Evolutionary conservation across 2,113 vertebrate genomes (phyloP).

Genomic region (Clarias macrocephalus): DNA sequence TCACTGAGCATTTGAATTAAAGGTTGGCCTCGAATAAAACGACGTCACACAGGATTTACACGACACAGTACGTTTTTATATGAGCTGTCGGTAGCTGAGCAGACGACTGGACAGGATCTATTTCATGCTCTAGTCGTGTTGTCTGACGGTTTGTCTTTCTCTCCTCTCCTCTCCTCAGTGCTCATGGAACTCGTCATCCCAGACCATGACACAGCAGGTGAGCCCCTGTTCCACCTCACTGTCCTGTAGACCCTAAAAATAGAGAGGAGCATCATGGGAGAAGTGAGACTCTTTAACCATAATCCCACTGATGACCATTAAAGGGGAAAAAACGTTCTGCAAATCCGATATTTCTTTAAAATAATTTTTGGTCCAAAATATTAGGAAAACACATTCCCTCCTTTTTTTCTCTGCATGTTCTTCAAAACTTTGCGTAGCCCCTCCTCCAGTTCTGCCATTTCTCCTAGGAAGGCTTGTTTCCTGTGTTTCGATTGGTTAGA

Average conservation of each 20-base stretch:
- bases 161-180: slow-evolving; percentile 65
- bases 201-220: slow-evolving; percentile 72
- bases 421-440: too few relatives aligned
- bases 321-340: too few relatives aligned
- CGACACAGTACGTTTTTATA: neutral
- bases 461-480: too few relatives aligned
- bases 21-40: neutral
- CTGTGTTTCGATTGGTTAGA: too few relatives aligned
- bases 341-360: too few relatives aligned
- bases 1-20: too few relatives aligned
- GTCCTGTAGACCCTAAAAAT: neutral
- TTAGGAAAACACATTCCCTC: too few relatives aligned
- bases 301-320: neutral
- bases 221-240: slow-evolving; percentile 51
- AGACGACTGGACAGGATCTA: neutral
- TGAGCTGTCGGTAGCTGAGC: neutral
- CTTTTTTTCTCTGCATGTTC: too few relatives aligned
- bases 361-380: too few relatives aligned
- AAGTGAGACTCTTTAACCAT: neutral
- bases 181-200: slow-evolving; percentile 80
- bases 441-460: too few relatives aligned
- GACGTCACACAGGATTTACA: neutral
- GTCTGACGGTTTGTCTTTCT: slow-evolving; percentile 21
- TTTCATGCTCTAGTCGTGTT: neutral
- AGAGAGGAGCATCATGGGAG: neutral